Evolutionary conservation across 2,113 vertebrate genomes (phyloP).

Genomic region (Lepisosteus oculatus): DNA sequence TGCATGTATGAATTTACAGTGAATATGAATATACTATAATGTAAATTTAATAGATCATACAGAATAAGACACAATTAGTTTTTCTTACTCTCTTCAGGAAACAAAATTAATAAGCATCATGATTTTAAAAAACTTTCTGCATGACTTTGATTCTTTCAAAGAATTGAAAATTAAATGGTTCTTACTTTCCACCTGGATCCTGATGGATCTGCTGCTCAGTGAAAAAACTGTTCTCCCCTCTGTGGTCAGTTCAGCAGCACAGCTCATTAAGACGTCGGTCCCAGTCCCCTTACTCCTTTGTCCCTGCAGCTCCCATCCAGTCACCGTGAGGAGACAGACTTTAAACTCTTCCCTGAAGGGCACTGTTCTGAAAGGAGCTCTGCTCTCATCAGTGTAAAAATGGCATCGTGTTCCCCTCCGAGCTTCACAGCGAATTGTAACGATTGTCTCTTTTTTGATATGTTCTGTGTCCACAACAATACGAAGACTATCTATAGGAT

Average conservation of each 20-base stretch:
- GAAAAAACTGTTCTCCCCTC: neutral
- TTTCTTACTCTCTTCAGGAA: too few relatives aligned
- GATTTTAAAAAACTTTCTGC: too few relatives aligned
- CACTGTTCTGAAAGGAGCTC: neutral
- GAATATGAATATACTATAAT: too few relatives aligned
- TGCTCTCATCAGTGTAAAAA: neutral
- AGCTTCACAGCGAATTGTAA: neutral
- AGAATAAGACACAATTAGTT: too few relatives aligned
- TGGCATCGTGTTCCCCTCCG: neutral
- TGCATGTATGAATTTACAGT: too few relatives aligned
- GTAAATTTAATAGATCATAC: too few relatives aligned
- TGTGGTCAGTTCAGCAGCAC: slow-evolving; percentile 3
- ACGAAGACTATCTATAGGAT: neutral
- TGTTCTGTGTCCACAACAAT: neutral
- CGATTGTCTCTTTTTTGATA: neutral
- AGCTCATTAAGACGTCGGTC: neutral
- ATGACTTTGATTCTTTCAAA: too few relatives aligned
- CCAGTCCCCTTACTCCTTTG: neutral
- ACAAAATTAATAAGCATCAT: too few relatives aligned
- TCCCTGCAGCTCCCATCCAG: neutral
- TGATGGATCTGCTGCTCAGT: neutral
- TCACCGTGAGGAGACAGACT: neutral
- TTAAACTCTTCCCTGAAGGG: neutral
- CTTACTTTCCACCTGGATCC: too few relatives aligned
- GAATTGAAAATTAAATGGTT: too few relatives aligned